Evolutionary conservation across 2,113 vertebrate genomes (phyloP), one percentile per base, ranked within the genome.

Genomic region (Microtus richardsoni): DNA sequence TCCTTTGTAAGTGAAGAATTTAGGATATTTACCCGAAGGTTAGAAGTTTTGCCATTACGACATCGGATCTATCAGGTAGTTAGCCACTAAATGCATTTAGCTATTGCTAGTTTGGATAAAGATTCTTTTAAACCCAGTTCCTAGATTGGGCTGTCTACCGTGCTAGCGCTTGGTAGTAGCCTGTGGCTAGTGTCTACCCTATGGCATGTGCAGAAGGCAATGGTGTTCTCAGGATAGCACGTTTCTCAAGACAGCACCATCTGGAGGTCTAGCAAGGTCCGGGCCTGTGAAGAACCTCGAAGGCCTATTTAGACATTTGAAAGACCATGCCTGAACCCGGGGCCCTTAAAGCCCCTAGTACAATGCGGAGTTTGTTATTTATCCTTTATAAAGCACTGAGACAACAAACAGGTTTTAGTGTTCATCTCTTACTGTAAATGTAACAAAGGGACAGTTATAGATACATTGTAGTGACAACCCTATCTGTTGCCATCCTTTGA

Each of bases 1-100:
- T 70, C 26, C 78, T 95, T 70, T 93, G 90, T 90, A 93, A 75
- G 80, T 92, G 52, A 97, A 47, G 91, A 94, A 94, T 44, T 93
- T 5, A 52, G 54, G 39, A 24, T 54, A 79, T 30, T 79, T 75
- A 83, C 74, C 62, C 74, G 47, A 96, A 86, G 47, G 24, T 95
- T 5, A 62, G 91, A 91, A 49, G 1, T 58, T 73, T 68, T 86
- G 36, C 13, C 11, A 30, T 82, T 95, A 52, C 6, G 47, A 92
- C 79, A 26, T 39, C 39, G 73, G 36, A n/a, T 30, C 30, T 62
- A 21, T 0, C 60, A 24, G 26, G 70, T 30, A 80, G 49, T 74
- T 26, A 77, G 33, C 24, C 14, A 44, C 41, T 39, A 30, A 2
- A 28, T 28, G 54, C 19, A 80, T n/a, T 62, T 92, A 22, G 16